phyloP scores from a whole-genome alignment of 2,797 vertebrate genomes.

The Liparis tanakae region DNA sequence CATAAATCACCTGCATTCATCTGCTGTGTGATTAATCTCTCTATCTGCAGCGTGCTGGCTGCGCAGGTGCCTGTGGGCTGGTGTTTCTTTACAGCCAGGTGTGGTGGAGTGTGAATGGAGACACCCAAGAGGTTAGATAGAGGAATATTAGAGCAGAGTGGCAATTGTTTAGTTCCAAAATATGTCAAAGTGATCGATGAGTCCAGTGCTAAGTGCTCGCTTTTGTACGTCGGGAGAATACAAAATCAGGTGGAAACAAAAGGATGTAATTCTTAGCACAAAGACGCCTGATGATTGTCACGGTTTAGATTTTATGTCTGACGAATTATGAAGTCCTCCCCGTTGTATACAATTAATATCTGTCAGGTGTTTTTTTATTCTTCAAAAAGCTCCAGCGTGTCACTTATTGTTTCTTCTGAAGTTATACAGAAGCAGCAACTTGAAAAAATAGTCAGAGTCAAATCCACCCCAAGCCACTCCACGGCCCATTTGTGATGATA shows the following conservation, averaged over 20 bases:
- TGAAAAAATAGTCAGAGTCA: constrained; percentile 12
- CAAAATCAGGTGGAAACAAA: constrained; percentile 40
- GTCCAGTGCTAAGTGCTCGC: constrained; percentile 36
- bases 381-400: not conserved
- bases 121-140: constrained; percentile 39
- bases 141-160: constrained; percentile 63
- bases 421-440: not conserved
- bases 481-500: constrained; percentile 16
- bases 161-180: constrained; percentile 70
- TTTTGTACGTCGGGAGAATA: constrained; percentile 42
- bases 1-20: constrained; percentile 73
- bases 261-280: constrained; percentile 31
- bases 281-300: constrained; percentile 33
- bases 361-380: not conserved
- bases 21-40: constrained; percentile 69
- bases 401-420: not conserved
- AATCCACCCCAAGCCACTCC: constrained; percentile 16
- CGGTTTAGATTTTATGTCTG: not conserved
- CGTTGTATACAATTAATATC: not conserved
- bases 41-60: constrained; percentile 61
- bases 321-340: constrained; percentile 8
- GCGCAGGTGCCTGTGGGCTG: constrained; percentile 67
- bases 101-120: constrained; percentile 42
- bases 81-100: constrained; percentile 72
- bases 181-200: constrained; percentile 77